These are phyloP conservation scores for Rousettus leschenaultii DNA, from an alignment of 2,113 vertebrate genomes.

Conservation along the genomic window DNA sequence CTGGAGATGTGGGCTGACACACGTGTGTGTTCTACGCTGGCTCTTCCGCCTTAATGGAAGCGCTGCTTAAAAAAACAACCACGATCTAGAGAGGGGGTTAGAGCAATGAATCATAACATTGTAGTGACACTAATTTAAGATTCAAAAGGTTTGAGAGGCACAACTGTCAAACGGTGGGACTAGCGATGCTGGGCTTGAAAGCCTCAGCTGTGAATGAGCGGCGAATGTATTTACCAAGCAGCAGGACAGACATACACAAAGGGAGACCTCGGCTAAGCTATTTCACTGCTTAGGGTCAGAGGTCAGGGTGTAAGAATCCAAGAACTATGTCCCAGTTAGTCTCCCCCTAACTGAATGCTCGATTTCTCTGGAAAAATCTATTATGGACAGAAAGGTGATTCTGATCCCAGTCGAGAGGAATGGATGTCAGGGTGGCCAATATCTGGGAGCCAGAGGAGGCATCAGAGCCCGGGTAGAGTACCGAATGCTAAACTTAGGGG, in stretches of 20 bases:
- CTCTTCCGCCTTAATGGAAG: constrained; percentile 49
- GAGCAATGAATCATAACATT: constrained; percentile 60
- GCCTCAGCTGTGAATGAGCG: constrained; percentile 12
- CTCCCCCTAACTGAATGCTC: background rate
- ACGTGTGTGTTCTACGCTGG: background rate
- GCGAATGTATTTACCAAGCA: background rate
- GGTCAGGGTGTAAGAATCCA: background rate
- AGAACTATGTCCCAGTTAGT: background rate
- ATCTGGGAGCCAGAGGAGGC: background rate
- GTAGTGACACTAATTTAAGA: constrained; percentile 56
- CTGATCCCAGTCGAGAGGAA: background rate
- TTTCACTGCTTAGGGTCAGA: background rate
- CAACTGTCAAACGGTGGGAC: constrained; percentile 58
- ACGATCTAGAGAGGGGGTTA: background rate
- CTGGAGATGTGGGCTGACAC: background rate
- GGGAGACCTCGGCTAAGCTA: background rate
- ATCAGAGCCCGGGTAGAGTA: background rate
- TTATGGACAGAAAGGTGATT: background rate
- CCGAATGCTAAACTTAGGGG: background rate
- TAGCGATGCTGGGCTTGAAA: constrained; percentile 21
- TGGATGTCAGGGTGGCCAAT: background rate
- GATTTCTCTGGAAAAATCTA: background rate
- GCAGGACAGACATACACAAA: background rate
- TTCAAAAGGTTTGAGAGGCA: constrained; percentile 55
- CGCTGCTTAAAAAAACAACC: constrained; percentile 48